Percentiles rank a stretch among this genome's conserved stretches.
Conservation (phyloP, 2,888 invertebrate genomes). For the Dicycla oo region DNA sequence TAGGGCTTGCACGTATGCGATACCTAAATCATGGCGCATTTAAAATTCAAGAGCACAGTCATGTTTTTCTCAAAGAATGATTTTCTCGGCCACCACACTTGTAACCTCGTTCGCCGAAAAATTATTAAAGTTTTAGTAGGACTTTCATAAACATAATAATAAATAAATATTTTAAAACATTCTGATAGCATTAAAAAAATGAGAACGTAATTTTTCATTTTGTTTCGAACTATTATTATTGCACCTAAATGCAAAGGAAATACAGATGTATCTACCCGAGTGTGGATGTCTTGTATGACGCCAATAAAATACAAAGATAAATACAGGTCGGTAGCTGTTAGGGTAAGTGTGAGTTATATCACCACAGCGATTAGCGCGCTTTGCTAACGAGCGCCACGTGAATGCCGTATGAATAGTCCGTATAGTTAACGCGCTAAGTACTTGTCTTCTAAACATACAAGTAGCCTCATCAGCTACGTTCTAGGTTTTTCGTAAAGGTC, state of each 20-base stretch:
- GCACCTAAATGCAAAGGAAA: background rate
- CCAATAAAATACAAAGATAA: slow-evolving; percentile 32
- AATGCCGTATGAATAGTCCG: slow-evolving; percentile 47
- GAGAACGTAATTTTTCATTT: background rate
- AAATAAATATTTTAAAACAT: background rate
- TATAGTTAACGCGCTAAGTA: slow-evolving; percentile 40
- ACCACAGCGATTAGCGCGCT: slow-evolving; percentile 49
- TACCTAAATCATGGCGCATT: background rate
- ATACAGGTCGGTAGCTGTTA: slow-evolving; percentile 25
- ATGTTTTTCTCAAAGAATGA: background rate
- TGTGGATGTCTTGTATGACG: background rate
- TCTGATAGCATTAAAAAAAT: background rate
- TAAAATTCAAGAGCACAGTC: background rate
- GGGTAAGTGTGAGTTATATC: slow-evolving; percentile 48
- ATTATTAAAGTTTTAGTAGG: background rate
- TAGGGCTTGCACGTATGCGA: no score
- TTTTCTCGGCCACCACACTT: background rate
- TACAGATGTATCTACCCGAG: background rate
- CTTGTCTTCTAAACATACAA: slow-evolving; percentile 47
- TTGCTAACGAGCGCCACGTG: slow-evolving; percentile 50
- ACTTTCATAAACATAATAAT: no score
- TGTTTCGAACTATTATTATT: background rate
- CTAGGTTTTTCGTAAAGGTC: slow-evolving; percentile 24
- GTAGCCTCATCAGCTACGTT: slow-evolving; percentile 40
- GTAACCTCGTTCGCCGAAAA: slow-evolving; percentile 1